Evolutionary conservation across 2,797 vertebrate genomes (phyloP), one percentile per base, ranked within the genome.

Genomic region (Myripristis jacobus): DNA sequence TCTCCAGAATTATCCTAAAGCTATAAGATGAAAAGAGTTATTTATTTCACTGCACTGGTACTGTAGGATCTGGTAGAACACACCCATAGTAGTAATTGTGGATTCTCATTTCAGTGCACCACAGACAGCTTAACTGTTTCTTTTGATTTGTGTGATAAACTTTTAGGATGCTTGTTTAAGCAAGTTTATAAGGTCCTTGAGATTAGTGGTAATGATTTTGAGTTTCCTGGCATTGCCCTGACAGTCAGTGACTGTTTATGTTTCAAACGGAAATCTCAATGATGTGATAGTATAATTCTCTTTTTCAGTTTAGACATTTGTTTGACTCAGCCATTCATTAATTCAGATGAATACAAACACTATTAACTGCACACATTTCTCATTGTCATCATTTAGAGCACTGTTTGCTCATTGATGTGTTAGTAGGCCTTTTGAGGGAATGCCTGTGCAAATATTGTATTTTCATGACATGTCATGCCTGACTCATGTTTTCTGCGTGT

Each of bases 131-230:
- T 50, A 38, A 22, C 64, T 31, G 31, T 73, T 79, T 70, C 58
- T 54, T 50, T 75, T 54, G 38, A 38, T 27, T 57, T 71, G 57
- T 80, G 80, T 79, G 63, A 66, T 77, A 62, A 52, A 71, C 80
- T 79, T 60, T 41, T 34, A n/a, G 36, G 43, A 63, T 51, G 0
- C 72, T 75, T 63, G 71, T 79, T 78, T 76, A 25, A 71, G 70
- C 64, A 68, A 5, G 46, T 59, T 58, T 62, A 21, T 12, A n/a
- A 52, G 67, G 50, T 76, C 50, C 18, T n/a, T 15, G 38, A 51
- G 50, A 29, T 66, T 22, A 48, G 59, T 52, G 64, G 66, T 83
- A 73, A 83, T 77, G 79, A 75, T 81, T 84, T 76, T 84, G 10
- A 47, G 29, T 21, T 69, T 71, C 60, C 46, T 62, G 57, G 68